phyloP scores from a whole-genome alignment of 30 jellyfish, hydroid and myxozoan species.

The Mastigias papua region DNA sequence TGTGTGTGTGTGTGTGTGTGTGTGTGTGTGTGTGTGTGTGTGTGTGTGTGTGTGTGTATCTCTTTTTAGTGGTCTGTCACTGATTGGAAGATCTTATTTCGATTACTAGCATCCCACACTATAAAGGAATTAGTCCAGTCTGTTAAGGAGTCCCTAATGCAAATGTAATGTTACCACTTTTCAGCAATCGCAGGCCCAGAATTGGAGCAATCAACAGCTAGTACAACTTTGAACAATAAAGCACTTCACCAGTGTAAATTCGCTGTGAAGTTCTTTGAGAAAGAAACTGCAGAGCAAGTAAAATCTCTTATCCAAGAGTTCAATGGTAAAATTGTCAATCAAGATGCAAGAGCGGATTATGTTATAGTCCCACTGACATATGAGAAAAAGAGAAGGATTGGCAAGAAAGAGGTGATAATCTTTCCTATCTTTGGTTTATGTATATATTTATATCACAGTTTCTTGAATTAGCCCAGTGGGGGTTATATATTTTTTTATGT shows the following conservation, averaged over 20 bases:
- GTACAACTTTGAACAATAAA: not conserved
- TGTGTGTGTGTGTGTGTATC: no score
- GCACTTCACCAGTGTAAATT: conserved; percentile 20
- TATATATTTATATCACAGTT: no score
- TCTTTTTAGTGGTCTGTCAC: no score
- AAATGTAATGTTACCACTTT: not conserved
- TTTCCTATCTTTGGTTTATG: no score
- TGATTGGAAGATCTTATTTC: no score
- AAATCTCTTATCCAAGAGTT: conserved; percentile 64
- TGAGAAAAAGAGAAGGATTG: conserved; percentile 52
- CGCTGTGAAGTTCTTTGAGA: conserved; percentile 66
- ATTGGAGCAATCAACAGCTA: not conserved
- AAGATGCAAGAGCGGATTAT: conserved; percentile 65
- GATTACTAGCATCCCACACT: no score
- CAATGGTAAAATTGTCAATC: conserved; percentile 61
- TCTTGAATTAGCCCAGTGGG: no score
- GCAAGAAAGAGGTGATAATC: conserved; percentile 63
- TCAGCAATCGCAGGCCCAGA: conserved; percentile 63
- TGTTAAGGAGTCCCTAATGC: not conserved
- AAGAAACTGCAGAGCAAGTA: conserved; percentile 67
- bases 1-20: no score
- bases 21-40: no score
- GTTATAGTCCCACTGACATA: conserved; percentile 86
- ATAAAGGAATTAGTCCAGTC: not conserved
- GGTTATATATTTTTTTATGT: no score